Conservation (phyloP, 2,113 vertebrate genomes). For the Centrocercus urophasianus region DNA sequence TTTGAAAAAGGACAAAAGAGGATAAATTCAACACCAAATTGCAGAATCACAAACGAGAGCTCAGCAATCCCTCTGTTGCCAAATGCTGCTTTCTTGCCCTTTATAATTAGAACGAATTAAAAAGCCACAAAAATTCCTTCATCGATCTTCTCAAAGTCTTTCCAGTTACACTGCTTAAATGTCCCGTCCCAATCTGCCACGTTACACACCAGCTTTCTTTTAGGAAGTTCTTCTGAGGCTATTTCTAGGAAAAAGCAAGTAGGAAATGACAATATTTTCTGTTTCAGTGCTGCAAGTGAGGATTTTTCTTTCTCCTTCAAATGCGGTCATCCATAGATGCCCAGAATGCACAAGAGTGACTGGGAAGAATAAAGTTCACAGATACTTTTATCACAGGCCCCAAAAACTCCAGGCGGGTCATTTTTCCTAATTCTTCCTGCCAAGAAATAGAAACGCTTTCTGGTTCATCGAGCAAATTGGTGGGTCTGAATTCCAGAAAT, state of each 20-base stretch:
- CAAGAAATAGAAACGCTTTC: slow-evolving; percentile 44
- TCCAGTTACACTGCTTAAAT: background rate
- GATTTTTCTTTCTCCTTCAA: background rate
- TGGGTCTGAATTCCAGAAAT: slow-evolving; percentile 40
- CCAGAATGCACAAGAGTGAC: slow-evolving; percentile 21
- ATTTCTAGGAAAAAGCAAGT: slow-evolving; percentile 40
- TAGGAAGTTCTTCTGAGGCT: slow-evolving; percentile 9
- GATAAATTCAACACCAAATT: background rate
- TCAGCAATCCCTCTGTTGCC: background rate
- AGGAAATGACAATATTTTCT: slow-evolving; percentile 40
- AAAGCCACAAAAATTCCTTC: background rate
- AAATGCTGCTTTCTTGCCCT: background rate
- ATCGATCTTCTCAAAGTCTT: background rate
- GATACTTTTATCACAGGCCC: slow-evolving; percentile 25
- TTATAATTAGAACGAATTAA: background rate
- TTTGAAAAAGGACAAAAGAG: background rate
- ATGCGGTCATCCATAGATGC: background rate
- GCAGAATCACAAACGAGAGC: background rate
- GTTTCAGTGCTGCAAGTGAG: background rate
- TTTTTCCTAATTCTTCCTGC: slow-evolving; percentile 47
- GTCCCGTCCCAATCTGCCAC: background rate
- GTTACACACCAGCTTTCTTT: background rate
- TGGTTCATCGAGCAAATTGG: slow-evolving; percentile 46
- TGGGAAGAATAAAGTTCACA: slow-evolving; percentile 27
- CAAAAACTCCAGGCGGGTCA: slow-evolving; percentile 9